Base-by-base conservation (phyloP, 30 jellyfish, hydroid and myxozoan genomes). In the Chrysaora quinquecirrha region DNA sequence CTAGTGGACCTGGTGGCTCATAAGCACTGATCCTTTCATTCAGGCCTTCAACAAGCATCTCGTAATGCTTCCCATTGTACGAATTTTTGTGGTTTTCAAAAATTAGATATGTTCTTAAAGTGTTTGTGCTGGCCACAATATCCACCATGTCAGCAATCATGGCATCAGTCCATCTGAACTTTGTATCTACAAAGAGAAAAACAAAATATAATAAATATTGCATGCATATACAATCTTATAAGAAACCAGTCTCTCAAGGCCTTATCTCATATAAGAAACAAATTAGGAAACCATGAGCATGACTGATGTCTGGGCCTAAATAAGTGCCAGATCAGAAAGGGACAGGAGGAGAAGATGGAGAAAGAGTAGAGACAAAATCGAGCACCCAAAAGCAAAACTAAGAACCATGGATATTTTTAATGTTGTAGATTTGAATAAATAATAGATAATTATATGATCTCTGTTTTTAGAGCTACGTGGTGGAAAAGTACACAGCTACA, bases 221-320 rank as follows among this genome's bases (percentile, higher is more conserved):
- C 58, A 43, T 43, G 58, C 58, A 43, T 43, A 43, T 43, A 43
- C 58, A 43, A 43, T 43, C 58, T 43, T 43, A 43, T 43, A 43
- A 43, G 58, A 43, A 43, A 43, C 58, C 58, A 16, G 16, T 43
- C 58, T 43, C 58, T 43, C 58, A 43, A 43, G 58, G 58, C 58
- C 58, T 43, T 16, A 43, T 43, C 58, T 43, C 58, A 43, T 43
- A 43, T 43, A 43, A 43, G 58, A 43, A 43, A 43, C 58, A 43
- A 43, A 43, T 43, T 43, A 43, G 58, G 58, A 43, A 43, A 43
- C 58, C 58, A 43, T 43, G 58, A 43, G 58, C 58, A 43, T 43
- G 58, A 43, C 58, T 43, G 58, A 43, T 43, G 58, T 43, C 58
- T 43, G 58, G 58, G 58, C 58, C 58, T 16, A 43, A 43, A 43